phyloP scores from a whole-genome alignment of 2,113 vertebrate species.

The Melanotaenia duboulayi region DNA sequence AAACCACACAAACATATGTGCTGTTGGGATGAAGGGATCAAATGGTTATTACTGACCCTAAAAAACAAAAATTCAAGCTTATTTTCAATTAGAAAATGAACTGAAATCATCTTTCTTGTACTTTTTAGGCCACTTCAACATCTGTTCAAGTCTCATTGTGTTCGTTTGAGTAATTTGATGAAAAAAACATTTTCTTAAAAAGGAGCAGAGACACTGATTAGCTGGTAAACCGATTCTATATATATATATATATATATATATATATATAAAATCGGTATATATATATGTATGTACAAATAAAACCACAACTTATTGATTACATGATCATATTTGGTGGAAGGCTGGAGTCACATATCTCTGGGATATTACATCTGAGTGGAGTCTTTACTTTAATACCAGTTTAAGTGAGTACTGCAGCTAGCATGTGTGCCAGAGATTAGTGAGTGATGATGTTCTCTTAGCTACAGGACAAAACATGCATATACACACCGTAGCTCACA shows the following conservation, averaged over 20 bases:
- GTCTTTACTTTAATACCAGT: conserved; percentile 7
- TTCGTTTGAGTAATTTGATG: neutral
- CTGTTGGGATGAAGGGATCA: neutral
- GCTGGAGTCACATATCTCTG: too few relatives aligned
- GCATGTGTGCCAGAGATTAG: conserved; percentile 10
- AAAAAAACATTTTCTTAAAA: conserved; percentile 12
- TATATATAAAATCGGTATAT: too few relatives aligned
- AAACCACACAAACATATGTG: conserved; percentile 33
- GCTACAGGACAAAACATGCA: neutral
- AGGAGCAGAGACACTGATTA: neutral
- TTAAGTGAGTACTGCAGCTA: conserved; percentile 10
- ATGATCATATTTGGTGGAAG: too few relatives aligned
- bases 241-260: too few relatives aligned
- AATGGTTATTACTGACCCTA: neutral
- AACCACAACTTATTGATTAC: too few relatives aligned
- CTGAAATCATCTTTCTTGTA: neutral
- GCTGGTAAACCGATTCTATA: neutral
- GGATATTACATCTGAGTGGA: neutral
- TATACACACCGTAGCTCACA: conserved; percentile 1
- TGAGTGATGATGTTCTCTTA: conserved; percentile 9
- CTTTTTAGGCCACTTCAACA: neutral
- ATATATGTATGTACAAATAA: too few relatives aligned
- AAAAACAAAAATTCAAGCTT: neutral
- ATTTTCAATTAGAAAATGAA: conserved; percentile 19
- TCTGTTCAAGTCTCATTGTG: neutral